Base-by-base conservation (phyloP, 2,797 vertebrate species). In the Rachycentron canadum region DNA sequence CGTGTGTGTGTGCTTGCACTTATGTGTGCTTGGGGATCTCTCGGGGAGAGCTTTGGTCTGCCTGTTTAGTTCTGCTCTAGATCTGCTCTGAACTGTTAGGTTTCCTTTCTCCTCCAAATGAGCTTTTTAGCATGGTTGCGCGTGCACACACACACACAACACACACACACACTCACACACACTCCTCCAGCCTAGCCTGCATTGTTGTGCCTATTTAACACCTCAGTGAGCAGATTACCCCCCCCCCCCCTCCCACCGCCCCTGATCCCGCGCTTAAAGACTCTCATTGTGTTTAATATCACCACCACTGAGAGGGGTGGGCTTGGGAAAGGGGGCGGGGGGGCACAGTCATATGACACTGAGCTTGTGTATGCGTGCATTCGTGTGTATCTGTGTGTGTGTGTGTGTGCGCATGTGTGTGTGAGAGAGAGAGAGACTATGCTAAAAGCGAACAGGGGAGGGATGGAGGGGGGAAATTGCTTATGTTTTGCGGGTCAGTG, bases 141-240 rank as follows among this genome's bases (percentile, higher is more conserved):
- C 41, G 5, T 57, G 8, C 69, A 7, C 76, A 19, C 72, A 40
- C 61, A 4, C 75, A 21, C 71, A 26, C 68, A 25, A 26, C 68
- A 25, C 56, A 57, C 69, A 59, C 75, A 68, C 69, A 38, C 69
- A 50, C 59, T 59, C 74, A 52, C 80, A 60, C 84, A 45, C 80
- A 58, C 79, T 81, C 82, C 67, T 79, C 72, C 59, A 62, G 71
- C 84, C 87, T 69, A 81, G 89, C 82, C 94, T 91, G 93, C 95
- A 96, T 96, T 97, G 95, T 97, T 96, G 94, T 86, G 87, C 85
- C 92, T 94, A 94, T 96, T 95, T 96, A 97, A 97, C 96, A 97
- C 96, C 95, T 95, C 96, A 96, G 90, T 97, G 96, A 97, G 95
- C 96, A 97, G 97, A 97, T 96, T 97, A 95, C 92, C 88, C 89